Conservation (phyloP, 1,140 invertebrate species). For the Dendrolimus kikuchii region DNA sequence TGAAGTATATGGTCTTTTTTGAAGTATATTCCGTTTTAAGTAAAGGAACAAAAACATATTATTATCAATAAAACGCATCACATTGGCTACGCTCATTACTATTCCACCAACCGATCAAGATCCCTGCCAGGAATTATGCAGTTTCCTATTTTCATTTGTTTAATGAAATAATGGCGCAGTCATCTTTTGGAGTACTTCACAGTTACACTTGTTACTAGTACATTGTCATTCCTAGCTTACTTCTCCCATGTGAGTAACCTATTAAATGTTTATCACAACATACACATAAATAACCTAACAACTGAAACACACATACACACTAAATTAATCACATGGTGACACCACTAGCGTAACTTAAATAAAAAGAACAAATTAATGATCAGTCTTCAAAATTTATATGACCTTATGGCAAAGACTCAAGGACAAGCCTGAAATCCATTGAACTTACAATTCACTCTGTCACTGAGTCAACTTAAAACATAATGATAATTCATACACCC, state of each 20-base stretch:
- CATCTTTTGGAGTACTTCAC: too few species aligned
- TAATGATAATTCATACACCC: conserved; percentile 20
- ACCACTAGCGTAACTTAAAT: conserved; percentile 63
- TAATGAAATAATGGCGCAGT: too few species aligned
- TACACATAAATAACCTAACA: conserved; percentile 50
- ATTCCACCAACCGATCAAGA: too few species aligned
- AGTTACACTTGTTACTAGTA: too few species aligned
- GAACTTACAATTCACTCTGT: conserved; percentile 48
- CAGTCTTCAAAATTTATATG: conserved; percentile 63
- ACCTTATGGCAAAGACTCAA: conserved; percentile 30
- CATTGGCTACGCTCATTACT: too few species aligned
- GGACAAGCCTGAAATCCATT: conserved; percentile 43
- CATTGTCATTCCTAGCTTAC: neutral
- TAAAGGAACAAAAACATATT: too few species aligned
- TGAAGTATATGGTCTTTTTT: too few species aligned
- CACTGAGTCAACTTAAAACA: conserved; percentile 61
- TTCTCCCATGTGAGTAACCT: neutral
- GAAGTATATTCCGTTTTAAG: too few species aligned
- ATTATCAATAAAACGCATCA: too few species aligned
- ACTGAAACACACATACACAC: conserved; percentile 44
- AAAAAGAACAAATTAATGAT: conserved; percentile 61
- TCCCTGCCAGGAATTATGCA: too few species aligned
- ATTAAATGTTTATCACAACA: conserved; percentile 21
- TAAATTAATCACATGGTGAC: conserved; percentile 50
- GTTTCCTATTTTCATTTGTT: too few species aligned